Conservation (phyloP, 2,113 vertebrate genomes). For the Axis porcinus region DNA sequence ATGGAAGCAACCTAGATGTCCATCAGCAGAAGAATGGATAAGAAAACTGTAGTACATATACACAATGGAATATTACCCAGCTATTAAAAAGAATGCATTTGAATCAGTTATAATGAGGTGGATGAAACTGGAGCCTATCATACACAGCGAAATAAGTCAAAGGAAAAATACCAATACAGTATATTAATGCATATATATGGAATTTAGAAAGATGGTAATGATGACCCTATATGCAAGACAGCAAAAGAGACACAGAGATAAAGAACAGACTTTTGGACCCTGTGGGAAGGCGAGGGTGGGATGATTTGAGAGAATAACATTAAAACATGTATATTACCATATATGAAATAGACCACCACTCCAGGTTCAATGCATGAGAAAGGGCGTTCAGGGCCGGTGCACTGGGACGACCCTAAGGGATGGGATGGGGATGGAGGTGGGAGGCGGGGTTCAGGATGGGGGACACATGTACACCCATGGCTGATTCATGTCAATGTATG, state of each 20-base stretch:
- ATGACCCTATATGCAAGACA: not conserved
- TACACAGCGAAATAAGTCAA: not conserved
- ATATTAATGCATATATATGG: not conserved
- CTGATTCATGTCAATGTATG: not conserved
- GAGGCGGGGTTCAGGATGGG: not conserved
- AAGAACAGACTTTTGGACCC: not conserved
- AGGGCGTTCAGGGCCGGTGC: fast-evolving
- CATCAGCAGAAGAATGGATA: fast-evolving
- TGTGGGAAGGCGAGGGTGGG: not conserved
- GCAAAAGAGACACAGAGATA: not conserved
- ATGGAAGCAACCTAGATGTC: not conserved
- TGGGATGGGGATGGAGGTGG: not conserved
- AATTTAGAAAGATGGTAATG: not conserved
- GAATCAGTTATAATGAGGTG: not conserved
- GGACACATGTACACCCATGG: not conserved
- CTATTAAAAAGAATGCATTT: not conserved
- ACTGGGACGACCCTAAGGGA: not conserved
- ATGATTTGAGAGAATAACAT: not conserved
- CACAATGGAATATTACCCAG: not conserved
- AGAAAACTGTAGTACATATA: not conserved
- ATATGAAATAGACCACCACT: not conserved
- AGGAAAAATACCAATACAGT: not conserved
- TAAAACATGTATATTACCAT: not conserved
- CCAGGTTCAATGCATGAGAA: not conserved
- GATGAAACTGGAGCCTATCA: not conserved